Percentiles rank a stretch among this genome's conserved stretches.
Conservation (phyloP, 2,797 vertebrate genomes). For the Crocidura indochinensis region DNA sequence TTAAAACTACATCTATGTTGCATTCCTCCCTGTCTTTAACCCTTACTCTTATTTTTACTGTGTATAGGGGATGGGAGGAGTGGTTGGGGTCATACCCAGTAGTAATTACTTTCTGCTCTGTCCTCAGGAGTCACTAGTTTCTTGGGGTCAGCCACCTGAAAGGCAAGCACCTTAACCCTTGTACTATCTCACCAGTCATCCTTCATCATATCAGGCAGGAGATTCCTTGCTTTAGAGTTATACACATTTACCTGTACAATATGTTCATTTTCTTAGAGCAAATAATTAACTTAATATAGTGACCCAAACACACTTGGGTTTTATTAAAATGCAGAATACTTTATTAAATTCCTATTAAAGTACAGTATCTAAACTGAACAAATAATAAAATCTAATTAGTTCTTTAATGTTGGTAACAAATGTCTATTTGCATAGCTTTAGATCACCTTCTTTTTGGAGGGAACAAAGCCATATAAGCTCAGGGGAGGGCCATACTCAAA, state of each 20-base stretch:
- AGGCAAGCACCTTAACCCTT: too few relatives aligned
- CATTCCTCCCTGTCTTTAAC: background rate
- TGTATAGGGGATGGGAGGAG: too few relatives aligned
- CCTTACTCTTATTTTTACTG: background rate
- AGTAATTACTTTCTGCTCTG: too few relatives aligned
- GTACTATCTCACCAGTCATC: too few relatives aligned
- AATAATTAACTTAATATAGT: constrained; percentile 17
- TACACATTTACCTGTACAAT: background rate
- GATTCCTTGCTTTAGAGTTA: constrained; percentile 35
- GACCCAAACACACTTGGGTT: background rate
- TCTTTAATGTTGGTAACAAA: background rate
- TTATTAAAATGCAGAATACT: background rate
- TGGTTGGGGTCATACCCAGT: too few relatives aligned
- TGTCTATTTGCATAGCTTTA: constrained; percentile 2
- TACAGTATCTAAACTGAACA: background rate
- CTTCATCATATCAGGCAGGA: background rate
- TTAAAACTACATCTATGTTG: background rate
- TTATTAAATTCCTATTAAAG: constrained; percentile 30
- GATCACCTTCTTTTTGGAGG: background rate
- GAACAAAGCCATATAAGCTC: too few relatives aligned
- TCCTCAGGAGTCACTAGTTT: too few relatives aligned
- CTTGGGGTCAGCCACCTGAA: too few relatives aligned
- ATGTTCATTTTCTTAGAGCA: background rate
- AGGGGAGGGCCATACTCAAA: too few relatives aligned
- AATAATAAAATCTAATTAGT: constrained; percentile 24